Base-by-base conservation (phyloP, 2,797 vertebrate species). In the Hylomyscus alleni region DNA sequence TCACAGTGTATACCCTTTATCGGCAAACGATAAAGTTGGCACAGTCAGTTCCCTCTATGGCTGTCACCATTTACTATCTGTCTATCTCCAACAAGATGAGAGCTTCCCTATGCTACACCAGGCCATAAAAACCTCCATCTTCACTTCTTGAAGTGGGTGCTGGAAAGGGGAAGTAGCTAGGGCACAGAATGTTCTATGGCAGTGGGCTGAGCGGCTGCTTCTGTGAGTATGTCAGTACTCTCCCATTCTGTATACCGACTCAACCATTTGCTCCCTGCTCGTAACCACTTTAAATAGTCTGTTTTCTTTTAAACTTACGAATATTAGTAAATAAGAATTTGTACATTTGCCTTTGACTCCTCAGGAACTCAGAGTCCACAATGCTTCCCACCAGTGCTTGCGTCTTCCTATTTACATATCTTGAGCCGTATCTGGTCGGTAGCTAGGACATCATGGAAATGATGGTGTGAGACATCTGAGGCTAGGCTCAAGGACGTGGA, bases 261-360 rank as follows among this genome's bases (percentile, higher is more conserved):
- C 54, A 26, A 62, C 5, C 90, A 34, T 12, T 88, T 72, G 81
- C 58, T 67, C 13, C n/a, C 65, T 82, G 60, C 0, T 40, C n/a
- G 62, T 12, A 58, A 24, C 69, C 54, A 65, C 76, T n/a, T 60
- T 54, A 26, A 85, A 29, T 22, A 92, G 75, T 37, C 94, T 89
- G 37, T 75, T 93, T 93, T 50, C 52, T 81, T 92, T 81, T 56
- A 90, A 20, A 73, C 80, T 89, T 62, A 73, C 22, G 44, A 75
- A 75, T 40, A 34, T 87, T 77, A 90, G 12, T 3, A 0, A 88
- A 77, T 40, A 24, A 20, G 78, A 82, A 72, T 62, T 60, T 58
- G 72, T 2, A 40, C 52, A 19, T 85, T 26, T 87, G n/a, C 54
- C 50, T 95, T 67, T 60, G 56, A 77, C 6, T 54, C 69, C 44